Evolutionary conservation across 2,113 vertebrate genomes (phyloP), one percentile per base, ranked within the genome.

Genomic region (Condylura cristata): DNA sequence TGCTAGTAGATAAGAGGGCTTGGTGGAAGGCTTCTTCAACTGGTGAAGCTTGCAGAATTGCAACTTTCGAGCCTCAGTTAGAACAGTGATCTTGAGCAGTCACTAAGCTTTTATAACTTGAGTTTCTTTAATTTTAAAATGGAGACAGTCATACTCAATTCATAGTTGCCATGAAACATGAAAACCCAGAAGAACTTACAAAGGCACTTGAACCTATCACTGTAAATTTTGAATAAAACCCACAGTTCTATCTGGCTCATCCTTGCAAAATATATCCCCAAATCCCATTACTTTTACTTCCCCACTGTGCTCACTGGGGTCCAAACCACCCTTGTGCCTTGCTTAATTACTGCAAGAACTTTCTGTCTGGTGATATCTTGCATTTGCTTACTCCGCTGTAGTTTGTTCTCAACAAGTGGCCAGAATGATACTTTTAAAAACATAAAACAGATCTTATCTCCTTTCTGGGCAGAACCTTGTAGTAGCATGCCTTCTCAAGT

Each of bases 11-110:
- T 2, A 66, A 48, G 34, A 41, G 76, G 70, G 17, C 10, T n/a
- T 26, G 0, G 0, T n/a, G 12, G 18, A 83, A 56, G 32, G 0
- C 24, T 81, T 61, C 53, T 41, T 96, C 41, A 81, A 63, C 2
- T 18, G 86, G 9, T 44, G 65, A 88, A 89, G 6, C 48, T 88
- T 46, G 20, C 17, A 51, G 53, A 87, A 68, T 71, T 90, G n/a
- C 80, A 89, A 89, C 61, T 76, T 93, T 86, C 86, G 65, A 72
- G 68, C n/a, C 37, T 87, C 34, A 75, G 32, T 9, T 86, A 89
- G 70, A 70, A 93, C 60, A 74, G 32, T 86, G n/a, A 37, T 74
- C 30, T 89, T 94, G 5, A 81, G 34, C 8, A 51, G 61, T 70
- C 8, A 60, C 41, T 79, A 86, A 46, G 87, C 48, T 79, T 92